Base-by-base conservation (phyloP, 2,797 vertebrate species). In the Caiman crocodilus region DNA sequence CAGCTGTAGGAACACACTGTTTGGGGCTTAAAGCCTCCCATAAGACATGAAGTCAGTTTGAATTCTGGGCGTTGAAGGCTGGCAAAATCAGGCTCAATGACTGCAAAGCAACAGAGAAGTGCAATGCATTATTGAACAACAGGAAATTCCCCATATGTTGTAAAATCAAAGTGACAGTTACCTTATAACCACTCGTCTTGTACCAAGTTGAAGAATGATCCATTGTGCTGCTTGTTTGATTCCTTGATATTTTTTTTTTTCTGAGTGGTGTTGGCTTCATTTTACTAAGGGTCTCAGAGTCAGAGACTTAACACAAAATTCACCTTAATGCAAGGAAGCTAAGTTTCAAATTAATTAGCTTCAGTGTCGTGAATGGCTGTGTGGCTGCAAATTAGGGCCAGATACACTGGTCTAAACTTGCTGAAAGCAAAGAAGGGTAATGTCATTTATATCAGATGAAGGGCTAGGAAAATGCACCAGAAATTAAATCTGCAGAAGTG, bases 291-390 rank as follows among this genome's bases (percentile, higher is more conserved):
- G 67, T 35, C 42, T 42, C 42, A 42, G 42, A 42, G 42, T 42
- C 20, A 32, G 67, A 35, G 7, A 32, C 6, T 69, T 35, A 23
- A 69, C 20, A 20, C 30, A 23, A 35, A 35, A 69, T 32, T 32
- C 30, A 35, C 67, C 35, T 32, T 35, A 26, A 21, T 35, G 30
- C 30, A 69, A 35, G 67, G 30, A 79, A 90, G 6, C 5, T 79
- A 32, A 14, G 9, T 55, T n/a, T 25, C 65, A 82, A 81, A 74
- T 91, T 81, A 83, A 85, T 90, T 90, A 88, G 60, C 61, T 5
- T 4, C 59, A 81, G 84, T 81, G 74, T 71, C 25, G 77, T 7
- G n/a, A 35, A 88, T 75, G 23, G 82, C 86, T 92, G 35, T 30
- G 75, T 93, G 59, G 23, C 71, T 84, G 65, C 5, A 6, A 11